Evolutionary conservation across 1,140 invertebrate species (phyloP).

Genomic region (Drusus annulatus): DNA sequence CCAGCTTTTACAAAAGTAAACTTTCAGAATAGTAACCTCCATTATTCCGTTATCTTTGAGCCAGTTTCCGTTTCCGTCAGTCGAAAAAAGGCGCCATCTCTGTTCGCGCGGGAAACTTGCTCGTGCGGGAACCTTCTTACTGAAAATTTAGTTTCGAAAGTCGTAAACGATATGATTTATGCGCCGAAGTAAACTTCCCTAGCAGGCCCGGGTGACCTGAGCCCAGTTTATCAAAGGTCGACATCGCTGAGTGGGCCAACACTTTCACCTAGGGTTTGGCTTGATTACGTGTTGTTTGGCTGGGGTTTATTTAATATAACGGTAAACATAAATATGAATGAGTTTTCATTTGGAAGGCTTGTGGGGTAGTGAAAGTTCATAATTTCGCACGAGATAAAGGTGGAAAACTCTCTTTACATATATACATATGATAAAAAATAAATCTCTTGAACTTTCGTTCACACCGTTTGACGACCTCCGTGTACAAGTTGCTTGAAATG

Average conservation of each 20-base stretch:
- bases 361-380: too few relatives aligned
- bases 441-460: too few relatives aligned
- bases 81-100: slow-evolving; percentile 35
- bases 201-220: slow-evolving; percentile 14
- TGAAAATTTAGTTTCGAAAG: slow-evolving; percentile 51
- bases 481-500: too few relatives aligned
- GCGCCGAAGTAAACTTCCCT: slow-evolving; percentile 15
- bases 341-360: too few relatives aligned
- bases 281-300: too few relatives aligned
- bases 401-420: too few relatives aligned
- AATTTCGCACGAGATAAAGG: too few relatives aligned
- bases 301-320: too few relatives aligned
- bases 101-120: slow-evolving; percentile 40
- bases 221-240: slow-evolving; percentile 17
- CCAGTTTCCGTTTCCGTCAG: slow-evolving; percentile 21
- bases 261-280: too few relatives aligned
- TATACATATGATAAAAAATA: too few relatives aligned
- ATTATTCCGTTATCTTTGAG: slow-evolving; percentile 29
- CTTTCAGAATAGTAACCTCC: slow-evolving; percentile 22
- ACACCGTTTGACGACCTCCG: too few relatives aligned
- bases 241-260: background rate
- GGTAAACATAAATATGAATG: too few relatives aligned
- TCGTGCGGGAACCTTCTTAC: slow-evolving; percentile 28
- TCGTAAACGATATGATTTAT: slow-evolving; percentile 58
- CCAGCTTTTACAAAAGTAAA: slow-evolving; percentile 33